Conservation (phyloP, 2,113 vertebrate species). For the Chroicocephalus ridibundus region DNA sequence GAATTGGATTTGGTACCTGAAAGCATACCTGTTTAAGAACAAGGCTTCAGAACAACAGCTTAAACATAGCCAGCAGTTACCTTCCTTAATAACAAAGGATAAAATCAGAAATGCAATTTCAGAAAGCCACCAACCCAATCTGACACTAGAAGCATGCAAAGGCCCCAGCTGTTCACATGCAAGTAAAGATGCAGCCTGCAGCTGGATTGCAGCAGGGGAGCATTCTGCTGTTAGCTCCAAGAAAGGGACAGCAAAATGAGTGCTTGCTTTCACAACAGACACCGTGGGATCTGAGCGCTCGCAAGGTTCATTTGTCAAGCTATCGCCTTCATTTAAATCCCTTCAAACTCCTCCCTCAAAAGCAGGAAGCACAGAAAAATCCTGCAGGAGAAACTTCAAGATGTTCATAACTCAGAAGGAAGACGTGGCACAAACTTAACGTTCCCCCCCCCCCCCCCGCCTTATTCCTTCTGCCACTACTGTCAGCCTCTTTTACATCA, state of each 20-base stretch:
- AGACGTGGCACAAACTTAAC: not conserved
- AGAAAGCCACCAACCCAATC: not conserved
- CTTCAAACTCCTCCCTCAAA: not conserved
- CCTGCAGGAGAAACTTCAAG: not conserved
- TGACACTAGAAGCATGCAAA: not conserved
- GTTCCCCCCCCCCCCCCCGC: accelerated
- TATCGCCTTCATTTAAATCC: not conserved
- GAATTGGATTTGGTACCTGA: not conserved
- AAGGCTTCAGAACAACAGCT: not conserved
- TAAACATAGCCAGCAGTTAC: not conserved
- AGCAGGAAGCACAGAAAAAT: not conserved
- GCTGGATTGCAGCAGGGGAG: not conserved
- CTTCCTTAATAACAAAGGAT: not conserved
- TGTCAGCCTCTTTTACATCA: not conserved
- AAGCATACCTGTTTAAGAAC: accelerated
- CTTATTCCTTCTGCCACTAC: not conserved
- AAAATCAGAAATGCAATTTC: not conserved
- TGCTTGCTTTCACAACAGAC: not conserved
- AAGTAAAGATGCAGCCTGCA: not conserved
- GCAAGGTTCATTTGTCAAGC: not conserved
- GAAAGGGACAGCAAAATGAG: not conserved
- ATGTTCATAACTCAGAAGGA: not conserved
- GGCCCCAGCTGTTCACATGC: not conserved
- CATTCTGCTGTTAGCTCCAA: not conserved
- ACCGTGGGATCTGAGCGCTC: not conserved